phyloP scores from a whole-genome alignment of 2,113 vertebrate species.

The Micromys minutus region DNA sequence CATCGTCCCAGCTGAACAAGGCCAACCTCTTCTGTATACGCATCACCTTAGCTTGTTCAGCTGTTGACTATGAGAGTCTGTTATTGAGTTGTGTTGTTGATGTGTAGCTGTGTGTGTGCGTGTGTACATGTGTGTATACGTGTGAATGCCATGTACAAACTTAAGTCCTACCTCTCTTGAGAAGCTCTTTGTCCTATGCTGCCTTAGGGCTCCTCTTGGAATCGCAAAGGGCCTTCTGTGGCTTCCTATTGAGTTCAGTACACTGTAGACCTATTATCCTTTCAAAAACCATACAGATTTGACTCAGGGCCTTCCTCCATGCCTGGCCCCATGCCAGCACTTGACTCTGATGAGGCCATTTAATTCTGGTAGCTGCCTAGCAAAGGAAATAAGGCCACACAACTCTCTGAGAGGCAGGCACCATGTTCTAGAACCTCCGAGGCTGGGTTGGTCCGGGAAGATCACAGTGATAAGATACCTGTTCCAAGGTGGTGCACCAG shows the following conservation, averaged over 20 bases:
- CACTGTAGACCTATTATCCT: not conserved
- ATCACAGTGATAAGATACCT: not conserved
- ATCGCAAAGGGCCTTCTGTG: not conserved
- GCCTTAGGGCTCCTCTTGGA: not conserved
- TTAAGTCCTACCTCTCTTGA: not conserved
- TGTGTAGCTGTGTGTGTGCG: not conserved
- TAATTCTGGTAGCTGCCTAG: not conserved
- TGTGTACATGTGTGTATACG: not conserved
- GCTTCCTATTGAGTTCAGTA: not conserved
- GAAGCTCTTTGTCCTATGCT: not conserved
- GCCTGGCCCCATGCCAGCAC: not conserved
- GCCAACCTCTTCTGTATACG: not conserved
- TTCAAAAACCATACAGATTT: not conserved
- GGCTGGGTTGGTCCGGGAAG: not conserved
- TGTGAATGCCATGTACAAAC: fast-evolving
- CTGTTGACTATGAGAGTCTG: not conserved
- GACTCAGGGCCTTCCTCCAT: not conserved
- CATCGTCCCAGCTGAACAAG: not conserved
- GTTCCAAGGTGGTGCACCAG: not conserved
- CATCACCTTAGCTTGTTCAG: not conserved
- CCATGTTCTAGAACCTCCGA: not conserved
- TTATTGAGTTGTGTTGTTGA: not conserved
- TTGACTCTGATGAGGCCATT: not conserved
- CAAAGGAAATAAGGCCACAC: not conserved
- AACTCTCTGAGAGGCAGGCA: not conserved